These are phyloP conservation scores for Smithornis capensis DNA, from an alignment of 2,113 vertebrate species.

Conservation along the genomic window DNA sequence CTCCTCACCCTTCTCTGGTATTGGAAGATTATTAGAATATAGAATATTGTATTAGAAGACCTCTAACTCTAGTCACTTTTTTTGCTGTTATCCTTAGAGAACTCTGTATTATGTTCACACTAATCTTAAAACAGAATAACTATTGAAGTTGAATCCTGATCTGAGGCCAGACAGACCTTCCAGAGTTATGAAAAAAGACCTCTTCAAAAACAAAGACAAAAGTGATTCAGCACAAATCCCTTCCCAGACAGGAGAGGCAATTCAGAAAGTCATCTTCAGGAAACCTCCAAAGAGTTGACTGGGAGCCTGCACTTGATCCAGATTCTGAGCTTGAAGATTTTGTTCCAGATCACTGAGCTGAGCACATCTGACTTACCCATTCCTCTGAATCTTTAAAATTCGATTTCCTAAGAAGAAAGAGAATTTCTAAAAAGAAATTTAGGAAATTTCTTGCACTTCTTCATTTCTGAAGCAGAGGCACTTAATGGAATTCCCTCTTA, in stretches of 20 bases:
- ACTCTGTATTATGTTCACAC: background rate
- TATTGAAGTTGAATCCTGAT: background rate
- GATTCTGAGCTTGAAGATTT: background rate
- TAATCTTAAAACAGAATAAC: background rate
- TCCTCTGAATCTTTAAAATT: background rate
- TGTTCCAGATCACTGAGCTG: background rate
- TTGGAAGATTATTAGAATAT: background rate
- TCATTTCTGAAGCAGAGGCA: background rate
- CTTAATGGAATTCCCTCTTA: background rate
- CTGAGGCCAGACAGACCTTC: background rate
- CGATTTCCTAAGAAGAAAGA: background rate
- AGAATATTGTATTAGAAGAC: background rate
- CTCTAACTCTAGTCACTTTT: rapidly evolving
- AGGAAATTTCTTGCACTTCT: rapidly evolving
- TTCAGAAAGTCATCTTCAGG: no score
- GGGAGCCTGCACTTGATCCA: background rate
- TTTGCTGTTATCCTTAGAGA: background rate
- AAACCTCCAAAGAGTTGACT: background rate
- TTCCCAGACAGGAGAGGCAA: background rate
- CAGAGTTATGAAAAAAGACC: background rate
- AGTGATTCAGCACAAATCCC: background rate
- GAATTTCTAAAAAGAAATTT: background rate
- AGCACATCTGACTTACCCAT: rapidly evolving
- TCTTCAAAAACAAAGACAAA: background rate
- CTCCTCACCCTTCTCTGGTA: background rate